These are phyloP conservation scores for Tachystola acroxantha DNA, from an alignment of 2,888 invertebrate species.

Conservation along the genomic window DNA sequence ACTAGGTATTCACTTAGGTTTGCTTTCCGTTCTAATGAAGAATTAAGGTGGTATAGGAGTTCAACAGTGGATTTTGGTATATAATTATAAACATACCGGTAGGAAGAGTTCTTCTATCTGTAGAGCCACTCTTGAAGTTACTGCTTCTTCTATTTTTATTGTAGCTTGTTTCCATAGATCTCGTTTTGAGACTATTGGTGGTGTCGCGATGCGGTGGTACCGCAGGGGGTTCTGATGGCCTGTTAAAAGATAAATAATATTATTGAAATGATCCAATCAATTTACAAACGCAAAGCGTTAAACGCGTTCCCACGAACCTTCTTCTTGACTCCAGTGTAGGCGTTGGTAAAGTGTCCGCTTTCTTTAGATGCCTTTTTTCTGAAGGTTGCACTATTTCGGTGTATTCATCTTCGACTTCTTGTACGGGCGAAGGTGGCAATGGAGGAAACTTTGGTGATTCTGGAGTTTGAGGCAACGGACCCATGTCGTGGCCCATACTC, in stretches of 20 bases:
- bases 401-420: slow-evolving; percentile 87
- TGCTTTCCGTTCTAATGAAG: no score
- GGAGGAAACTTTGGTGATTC: slow-evolving; percentile 83
- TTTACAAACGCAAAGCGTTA: no score
- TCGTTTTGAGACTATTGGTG: slow-evolving; percentile 87
- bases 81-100: no score
- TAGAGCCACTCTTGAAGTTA: slow-evolving; percentile 77
- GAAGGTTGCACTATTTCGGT: slow-evolving; percentile 80
- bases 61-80: no score
- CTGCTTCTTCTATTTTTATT: slow-evolving; percentile 78
- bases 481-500: slow-evolving; percentile 58
- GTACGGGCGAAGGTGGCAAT: slow-evolving; percentile 89
- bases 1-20: no score
- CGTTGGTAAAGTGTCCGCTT: slow-evolving; percentile 77
- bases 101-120: slow-evolving; percentile 85
- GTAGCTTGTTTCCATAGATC: slow-evolving; percentile 91
- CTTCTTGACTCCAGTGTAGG: slow-evolving; percentile 66
- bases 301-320: slow-evolving; percentile 39
- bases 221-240: slow-evolving; percentile 80
- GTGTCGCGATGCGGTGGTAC: slow-evolving; percentile 86
- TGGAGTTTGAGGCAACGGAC: slow-evolving; percentile 68
- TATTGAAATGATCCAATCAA: no score
- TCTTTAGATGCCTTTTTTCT: slow-evolving; percentile 65
- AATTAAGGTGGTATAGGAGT: no score
- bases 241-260: slow-evolving; percentile 22